Base-by-base conservation (phyloP, 2,888 invertebrate species). In the Kryphioiulus occultus region DNA sequence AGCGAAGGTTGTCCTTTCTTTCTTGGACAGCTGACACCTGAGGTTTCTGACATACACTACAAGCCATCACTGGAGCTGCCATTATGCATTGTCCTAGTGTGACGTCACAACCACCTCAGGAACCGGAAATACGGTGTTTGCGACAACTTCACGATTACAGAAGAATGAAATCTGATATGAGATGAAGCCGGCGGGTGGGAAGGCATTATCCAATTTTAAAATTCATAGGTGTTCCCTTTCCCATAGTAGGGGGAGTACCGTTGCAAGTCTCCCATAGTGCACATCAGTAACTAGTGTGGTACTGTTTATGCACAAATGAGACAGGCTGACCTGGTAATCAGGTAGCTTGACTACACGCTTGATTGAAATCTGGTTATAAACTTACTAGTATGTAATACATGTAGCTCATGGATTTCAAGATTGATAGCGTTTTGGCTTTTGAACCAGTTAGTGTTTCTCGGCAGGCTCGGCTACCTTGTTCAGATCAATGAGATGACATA, bases 221-320 rank as follows among this genome's bases (percentile, higher is more conserved):
- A 59, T 59, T 19, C 59, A 59, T n/a, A n/a, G 59, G 59, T n/a
- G 59, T 59, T 59, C 59, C 59, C 59, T n/a, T 59, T 59, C n/a
- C 3, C 59, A n/a, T n/a, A 59, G 59, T n/a, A n/a, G 9, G n/a
- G 53, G 44, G 59, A 19, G 19, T 7, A n/a, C 59, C 59, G n/a
- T n/a, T n/a, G 59, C 4, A n/a, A 2, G 4, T 4, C 19, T 59
- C 59, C 59, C n/a, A n/a, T n/a, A 59, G 59, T 59, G 59, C 59
- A n/a, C 59, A 59, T 4, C 59, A 59, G 44, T 59, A 19, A 3
- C 59, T 53, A 5, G n/a, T n/a, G n/a, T n/a, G n/a, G 59, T 59
- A 59, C 15, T 59, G 59, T 59, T 59, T n/a, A n/a, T n/a, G 59
- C 59, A n/a, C 59, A 59, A 59, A n/a, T 59, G n/a, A 59, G 59